A percentile compares a stretch with the other conserved stretches of the same genome.
These are phyloP conservation scores for Lophochroa leadbeateri DNA, from an alignment of 2,113 vertebrate genomes.

Conservation along the genomic window DNA sequence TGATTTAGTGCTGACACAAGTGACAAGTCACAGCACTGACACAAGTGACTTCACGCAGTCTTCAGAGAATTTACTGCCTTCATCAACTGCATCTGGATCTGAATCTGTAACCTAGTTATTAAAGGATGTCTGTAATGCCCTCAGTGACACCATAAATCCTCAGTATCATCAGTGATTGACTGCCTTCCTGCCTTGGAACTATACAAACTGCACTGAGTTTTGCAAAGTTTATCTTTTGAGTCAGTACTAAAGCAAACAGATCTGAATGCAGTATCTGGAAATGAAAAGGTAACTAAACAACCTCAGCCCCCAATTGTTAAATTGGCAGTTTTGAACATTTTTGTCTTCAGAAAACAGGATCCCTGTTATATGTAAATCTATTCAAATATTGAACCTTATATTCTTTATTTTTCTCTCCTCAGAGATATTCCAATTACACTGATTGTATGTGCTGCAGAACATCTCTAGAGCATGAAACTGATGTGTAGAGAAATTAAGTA, in stretches of 20 bases:
- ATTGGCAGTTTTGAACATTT: background rate
- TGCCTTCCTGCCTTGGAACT: background rate
- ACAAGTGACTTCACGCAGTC: background rate
- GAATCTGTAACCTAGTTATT: background rate
- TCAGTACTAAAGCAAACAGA: background rate
- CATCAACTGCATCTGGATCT: constrained; percentile 7
- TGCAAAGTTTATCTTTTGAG: background rate
- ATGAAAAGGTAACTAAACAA: background rate
- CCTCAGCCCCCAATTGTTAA: background rate
- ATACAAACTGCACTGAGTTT: background rate
- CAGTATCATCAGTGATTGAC: background rate
- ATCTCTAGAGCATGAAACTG: background rate
- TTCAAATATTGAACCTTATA: background rate
- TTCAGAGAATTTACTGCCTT: background rate
- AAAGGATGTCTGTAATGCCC: background rate
- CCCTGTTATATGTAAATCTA: background rate
- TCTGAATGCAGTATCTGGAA: background rate
- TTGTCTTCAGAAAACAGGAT: background rate
- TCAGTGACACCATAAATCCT: background rate
- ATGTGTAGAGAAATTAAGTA: background rate
- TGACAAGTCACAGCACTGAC: constrained; percentile 3
- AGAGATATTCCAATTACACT: background rate
- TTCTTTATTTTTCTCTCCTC: background rate
- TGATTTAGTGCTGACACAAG: constrained; percentile 10
- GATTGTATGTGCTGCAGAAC: background rate